Evolutionary conservation across 2,888 invertebrate species (phyloP).

Genomic region (Drosophila hawaiiensis): DNA sequence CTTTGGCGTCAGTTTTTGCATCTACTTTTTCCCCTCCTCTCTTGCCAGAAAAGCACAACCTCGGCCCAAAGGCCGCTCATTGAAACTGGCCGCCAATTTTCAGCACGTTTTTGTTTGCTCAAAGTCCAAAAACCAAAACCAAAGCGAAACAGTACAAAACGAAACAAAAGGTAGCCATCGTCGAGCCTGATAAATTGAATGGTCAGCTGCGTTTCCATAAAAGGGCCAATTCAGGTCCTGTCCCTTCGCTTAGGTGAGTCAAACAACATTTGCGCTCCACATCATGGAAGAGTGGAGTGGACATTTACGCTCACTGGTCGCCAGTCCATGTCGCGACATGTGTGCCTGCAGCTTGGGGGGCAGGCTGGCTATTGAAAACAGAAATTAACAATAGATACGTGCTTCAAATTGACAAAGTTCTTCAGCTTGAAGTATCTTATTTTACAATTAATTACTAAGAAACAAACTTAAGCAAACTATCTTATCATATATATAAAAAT

Average conservation of each 20-base stretch:
- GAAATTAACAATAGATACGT: background rate
- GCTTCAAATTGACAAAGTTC: background rate
- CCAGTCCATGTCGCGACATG: conserved; percentile 3
- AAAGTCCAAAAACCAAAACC: conserved; percentile 57
- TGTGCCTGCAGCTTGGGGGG: background rate
- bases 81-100: conserved; percentile 62
- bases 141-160: conserved; percentile 24
- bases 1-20: conserved; percentile 41
- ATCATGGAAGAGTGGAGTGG: conserved; percentile 27
- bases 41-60: background rate
- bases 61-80: conserved; percentile 34
- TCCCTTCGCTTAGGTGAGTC: conserved; percentile 38
- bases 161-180: conserved; percentile 37
- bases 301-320: conserved; percentile 43
- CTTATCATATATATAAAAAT: background rate
- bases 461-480: background rate
- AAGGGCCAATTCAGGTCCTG: conserved; percentile 50
- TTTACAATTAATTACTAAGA: background rate
- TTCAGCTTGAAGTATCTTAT: background rate
- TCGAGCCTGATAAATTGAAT: conserved; percentile 78
- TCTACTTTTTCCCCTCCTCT: conserved; percentile 11
- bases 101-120: conserved; percentile 70
- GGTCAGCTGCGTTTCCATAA: conserved; percentile 75
- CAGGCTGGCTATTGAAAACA: background rate
- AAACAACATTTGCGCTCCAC: conserved; percentile 55